phyloP scores from a whole-genome alignment of 2,113 vertebrate species.

The Pluvianellus socialis region DNA sequence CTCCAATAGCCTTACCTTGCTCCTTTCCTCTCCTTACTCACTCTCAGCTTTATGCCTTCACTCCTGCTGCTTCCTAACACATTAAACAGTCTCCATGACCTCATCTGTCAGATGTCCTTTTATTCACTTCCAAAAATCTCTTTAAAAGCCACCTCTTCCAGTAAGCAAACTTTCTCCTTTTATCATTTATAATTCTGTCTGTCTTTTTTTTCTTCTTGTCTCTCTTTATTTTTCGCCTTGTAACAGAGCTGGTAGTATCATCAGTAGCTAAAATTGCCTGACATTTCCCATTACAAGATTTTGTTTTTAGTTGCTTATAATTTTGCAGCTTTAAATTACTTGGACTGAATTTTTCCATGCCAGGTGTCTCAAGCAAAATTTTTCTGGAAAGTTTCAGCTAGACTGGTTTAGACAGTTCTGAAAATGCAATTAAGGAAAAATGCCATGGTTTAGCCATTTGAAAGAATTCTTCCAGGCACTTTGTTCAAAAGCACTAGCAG shows the following conservation, averaged over 20 bases:
- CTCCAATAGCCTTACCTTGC: neutral
- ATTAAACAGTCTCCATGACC: constrained; percentile 40
- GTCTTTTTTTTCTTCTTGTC: neutral
- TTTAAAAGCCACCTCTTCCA: constrained; percentile 15
- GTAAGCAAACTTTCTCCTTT: constrained; percentile 20
- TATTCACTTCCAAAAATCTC: constrained; percentile 53
- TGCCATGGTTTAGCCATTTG: neutral
- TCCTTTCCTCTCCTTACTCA: neutral
- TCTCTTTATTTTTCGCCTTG: constrained; percentile 26
- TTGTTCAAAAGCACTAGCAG: neutral
- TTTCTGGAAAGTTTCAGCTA: constrained; percentile 66
- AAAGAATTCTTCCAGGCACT: neutral
- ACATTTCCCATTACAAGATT: constrained; percentile 62
- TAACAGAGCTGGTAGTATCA: constrained; percentile 45
- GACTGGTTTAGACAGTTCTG: constrained; percentile 53
- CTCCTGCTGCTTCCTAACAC: neutral
- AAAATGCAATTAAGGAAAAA: constrained; percentile 58
- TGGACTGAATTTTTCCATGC: constrained; percentile 62
- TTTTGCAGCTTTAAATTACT: constrained; percentile 62
- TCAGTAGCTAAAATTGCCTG: constrained; percentile 53
- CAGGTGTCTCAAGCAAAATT: constrained; percentile 57
- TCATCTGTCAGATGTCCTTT: constrained; percentile 2
- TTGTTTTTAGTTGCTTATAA: constrained; percentile 54
- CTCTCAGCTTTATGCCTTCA: neutral
- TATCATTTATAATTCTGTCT: constrained; percentile 21